Evolutionary conservation across 2,113 vertebrate genomes (phyloP).

Genomic region (Podarcis cretensis): DNA sequence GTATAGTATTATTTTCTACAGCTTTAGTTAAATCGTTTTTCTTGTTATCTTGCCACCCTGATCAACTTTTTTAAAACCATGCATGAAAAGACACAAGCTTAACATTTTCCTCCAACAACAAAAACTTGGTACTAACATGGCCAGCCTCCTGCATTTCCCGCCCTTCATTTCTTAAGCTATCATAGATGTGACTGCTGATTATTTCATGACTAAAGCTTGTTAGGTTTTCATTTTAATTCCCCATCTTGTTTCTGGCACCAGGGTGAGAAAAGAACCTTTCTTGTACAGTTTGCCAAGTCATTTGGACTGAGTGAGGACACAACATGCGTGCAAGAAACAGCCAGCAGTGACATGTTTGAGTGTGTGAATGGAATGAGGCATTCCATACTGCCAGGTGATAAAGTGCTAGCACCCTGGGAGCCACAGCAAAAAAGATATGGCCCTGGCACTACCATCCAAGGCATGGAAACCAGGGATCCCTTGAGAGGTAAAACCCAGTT

Average conservation of each 20-base stretch:
- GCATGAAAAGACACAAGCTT: not conserved
- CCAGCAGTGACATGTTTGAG: conserved; percentile 78
- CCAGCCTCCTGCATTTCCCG: fast-evolving
- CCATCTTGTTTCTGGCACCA: conserved; percentile 61
- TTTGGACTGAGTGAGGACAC: conserved; percentile 35
- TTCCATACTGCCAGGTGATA: conserved; percentile 79
- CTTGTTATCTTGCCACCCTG: not conserved
- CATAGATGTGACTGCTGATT: not conserved
- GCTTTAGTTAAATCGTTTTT: not conserved
- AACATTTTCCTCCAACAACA: fast-evolving
- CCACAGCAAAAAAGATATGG: conserved; percentile 73
- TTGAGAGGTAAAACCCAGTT: conserved; percentile 73
- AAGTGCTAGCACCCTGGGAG: conserved; percentile 88
- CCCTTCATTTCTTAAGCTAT: not conserved
- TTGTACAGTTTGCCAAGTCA: conserved; percentile 81
- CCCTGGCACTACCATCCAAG: conserved; percentile 81
- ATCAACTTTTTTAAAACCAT: not conserved
- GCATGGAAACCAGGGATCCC: conserved; percentile 72
- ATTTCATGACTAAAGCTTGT: not conserved
- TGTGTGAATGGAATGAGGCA: conserved; percentile 61
- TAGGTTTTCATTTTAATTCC: conserved; percentile 16
- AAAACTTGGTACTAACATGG: not conserved
- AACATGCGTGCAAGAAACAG: conserved; percentile 66
- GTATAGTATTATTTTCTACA: not conserved
- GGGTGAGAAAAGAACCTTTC: conserved; percentile 74